A percentile compares a stretch with the other conserved stretches of the same genome.
phyloP scores from a whole-genome alignment of 2,797 vertebrate species.

The Brachyalestes nurse region DNA sequence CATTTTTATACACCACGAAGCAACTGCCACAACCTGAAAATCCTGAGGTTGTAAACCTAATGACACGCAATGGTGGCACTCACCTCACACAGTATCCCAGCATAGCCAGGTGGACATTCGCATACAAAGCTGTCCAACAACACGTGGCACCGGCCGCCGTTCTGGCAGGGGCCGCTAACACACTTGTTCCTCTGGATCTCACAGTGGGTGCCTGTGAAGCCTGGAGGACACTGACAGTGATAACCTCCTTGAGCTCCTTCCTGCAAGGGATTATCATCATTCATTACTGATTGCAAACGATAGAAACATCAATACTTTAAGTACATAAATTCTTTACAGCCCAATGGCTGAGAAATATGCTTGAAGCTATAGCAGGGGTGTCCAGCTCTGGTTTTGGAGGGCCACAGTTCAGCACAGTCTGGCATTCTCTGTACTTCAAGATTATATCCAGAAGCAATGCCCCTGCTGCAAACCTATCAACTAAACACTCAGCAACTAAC shows the following conservation, averaged over 20 bases:
- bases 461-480: neutral
- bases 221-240: constrained; percentile 85
- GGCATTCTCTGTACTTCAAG: neutral
- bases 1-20: neutral
- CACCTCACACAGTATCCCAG: constrained; percentile 91
- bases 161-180: constrained; percentile 84
- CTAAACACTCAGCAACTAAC: neutral
- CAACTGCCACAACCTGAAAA: neutral
- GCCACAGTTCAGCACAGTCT: neutral
- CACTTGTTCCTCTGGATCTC: constrained; percentile 85
- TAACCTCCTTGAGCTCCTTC: constrained; percentile 79
- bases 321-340: neutral
- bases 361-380: neutral
- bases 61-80: constrained; percentile 53
- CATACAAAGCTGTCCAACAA: constrained; percentile 85
- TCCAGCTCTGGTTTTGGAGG: neutral
- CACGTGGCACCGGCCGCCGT: constrained; percentile 83
- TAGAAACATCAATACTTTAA: neutral
- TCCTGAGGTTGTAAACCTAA: neutral
- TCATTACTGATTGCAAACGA: neutral
- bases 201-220: constrained; percentile 87
- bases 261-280: constrained; percentile 63
- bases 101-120: constrained; percentile 83
- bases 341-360: neutral
- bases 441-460: neutral